Conservation (phyloP, 2,113 vertebrate genomes). For the Syrrhaptes paradoxus region DNA sequence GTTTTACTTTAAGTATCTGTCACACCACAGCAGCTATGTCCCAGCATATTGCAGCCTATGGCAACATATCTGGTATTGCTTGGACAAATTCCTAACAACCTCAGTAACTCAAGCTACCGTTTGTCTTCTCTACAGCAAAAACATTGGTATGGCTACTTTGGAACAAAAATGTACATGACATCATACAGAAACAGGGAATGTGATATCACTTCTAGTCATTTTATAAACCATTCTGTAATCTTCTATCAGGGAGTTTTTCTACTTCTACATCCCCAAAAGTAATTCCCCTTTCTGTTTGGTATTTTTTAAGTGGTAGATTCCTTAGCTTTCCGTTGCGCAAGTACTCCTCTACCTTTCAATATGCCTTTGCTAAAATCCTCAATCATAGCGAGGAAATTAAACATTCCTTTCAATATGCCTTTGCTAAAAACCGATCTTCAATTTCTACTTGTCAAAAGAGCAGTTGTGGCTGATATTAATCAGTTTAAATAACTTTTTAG, state of each 20-base stretch:
- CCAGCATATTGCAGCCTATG: constrained; percentile 23
- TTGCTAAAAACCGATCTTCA: background rate
- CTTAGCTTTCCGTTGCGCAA: background rate
- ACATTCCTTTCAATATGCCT: background rate
- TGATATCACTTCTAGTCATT: background rate
- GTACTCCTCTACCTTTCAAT: background rate
- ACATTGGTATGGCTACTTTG: constrained; percentile 63
- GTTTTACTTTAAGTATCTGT: constrained; percentile 52
- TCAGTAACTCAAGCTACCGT: background rate
- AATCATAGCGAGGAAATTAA: too few species aligned
- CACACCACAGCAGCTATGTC: constrained; percentile 41
- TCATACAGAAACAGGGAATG: background rate
- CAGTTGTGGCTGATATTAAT: background rate
- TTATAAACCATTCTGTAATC: background rate
- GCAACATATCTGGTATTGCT: constrained; percentile 67
- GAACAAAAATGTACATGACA: background rate
- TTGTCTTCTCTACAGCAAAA: background rate
- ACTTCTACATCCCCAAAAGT: background rate
- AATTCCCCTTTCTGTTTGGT: background rate
- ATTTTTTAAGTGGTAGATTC: background rate
- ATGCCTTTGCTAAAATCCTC: background rate
- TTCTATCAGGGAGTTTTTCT: background rate
- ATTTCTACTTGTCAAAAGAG: background rate
- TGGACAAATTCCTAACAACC: background rate
- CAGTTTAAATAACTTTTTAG: background rate